These are phyloP conservation scores for Adelosebastes latens DNA, from an alignment of 2,797 vertebrate species.

Conservation along the genomic window DNA sequence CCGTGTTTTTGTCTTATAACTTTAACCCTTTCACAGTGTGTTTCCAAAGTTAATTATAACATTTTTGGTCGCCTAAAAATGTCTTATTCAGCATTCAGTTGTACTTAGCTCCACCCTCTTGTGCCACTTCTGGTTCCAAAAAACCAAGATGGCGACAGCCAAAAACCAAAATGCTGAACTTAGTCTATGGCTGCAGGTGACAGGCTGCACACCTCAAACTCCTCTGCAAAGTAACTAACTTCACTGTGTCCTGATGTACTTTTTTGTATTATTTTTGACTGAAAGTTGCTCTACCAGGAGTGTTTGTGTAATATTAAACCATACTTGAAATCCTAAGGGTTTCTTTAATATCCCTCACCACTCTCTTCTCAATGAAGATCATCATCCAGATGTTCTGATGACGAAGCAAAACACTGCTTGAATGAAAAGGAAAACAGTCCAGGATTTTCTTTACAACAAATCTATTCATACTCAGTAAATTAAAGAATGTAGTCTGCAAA, in stretches of 20 bases:
- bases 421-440: constrained; percentile 1
- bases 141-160: no score
- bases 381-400: constrained; percentile 18
- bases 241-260: not conserved
- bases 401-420: constrained; percentile 12
- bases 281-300: not conserved
- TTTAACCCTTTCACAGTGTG: no score
- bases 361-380: not conserved
- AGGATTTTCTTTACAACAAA: constrained; percentile 36
- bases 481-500: not conserved
- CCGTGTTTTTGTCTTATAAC: no score
- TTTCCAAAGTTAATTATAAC: no score
- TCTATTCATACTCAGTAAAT: constrained; percentile 28
- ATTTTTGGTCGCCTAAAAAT: no score
- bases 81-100: no score
- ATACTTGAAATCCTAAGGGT: no score
- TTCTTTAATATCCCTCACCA: not conserved
- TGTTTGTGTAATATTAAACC: not conserved
- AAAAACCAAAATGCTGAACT: no score
- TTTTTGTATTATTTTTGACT: not conserved
- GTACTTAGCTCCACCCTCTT: no score
- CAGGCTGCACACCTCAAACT: no score
- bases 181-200: no score
- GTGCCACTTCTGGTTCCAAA: no score
- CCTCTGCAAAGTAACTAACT: not conserved